Evolutionary conservation across 2,888 invertebrate species (phyloP).

Genomic region (Leptopterna dolabrata): DNA sequence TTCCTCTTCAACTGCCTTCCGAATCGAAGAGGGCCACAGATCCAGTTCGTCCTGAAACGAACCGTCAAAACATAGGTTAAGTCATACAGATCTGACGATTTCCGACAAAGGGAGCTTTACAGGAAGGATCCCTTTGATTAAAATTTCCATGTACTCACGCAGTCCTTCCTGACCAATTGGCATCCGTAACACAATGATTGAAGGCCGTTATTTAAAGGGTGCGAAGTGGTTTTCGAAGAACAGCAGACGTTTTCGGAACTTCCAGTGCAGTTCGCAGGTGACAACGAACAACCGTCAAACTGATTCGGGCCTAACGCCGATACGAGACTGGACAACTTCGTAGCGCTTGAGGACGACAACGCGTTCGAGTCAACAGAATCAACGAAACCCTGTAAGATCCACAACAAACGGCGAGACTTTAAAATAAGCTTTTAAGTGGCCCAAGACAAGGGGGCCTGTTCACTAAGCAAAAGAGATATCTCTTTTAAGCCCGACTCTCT

Average conservation of each 20-base stretch:
- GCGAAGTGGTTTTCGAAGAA: background rate
- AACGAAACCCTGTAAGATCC: background rate
- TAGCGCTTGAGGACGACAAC: constrained; percentile 22
- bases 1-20: background rate
- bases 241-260: background rate
- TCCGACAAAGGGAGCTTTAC: too few relatives aligned
- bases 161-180: constrained; percentile 12
- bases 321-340: constrained; percentile 27
- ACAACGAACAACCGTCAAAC: background rate
- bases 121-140: too few relatives aligned
- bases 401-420: too few relatives aligned
- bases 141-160: background rate
- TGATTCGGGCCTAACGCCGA: constrained; percentile 15
- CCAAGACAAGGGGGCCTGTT: too few relatives aligned
- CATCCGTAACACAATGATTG: constrained; percentile 32
- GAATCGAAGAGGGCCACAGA: background rate
- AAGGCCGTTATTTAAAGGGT: background rate
- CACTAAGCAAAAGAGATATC: too few relatives aligned
- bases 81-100: too few relatives aligned
- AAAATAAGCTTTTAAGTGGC: too few relatives aligned
- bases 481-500: too few relatives aligned
- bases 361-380: background rate
- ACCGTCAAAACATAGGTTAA: too few relatives aligned
- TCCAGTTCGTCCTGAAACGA: background rate
- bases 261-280: background rate